phyloP scores from a whole-genome alignment of 2,797 vertebrate genomes.

The Etheostoma nigrum region DNA sequence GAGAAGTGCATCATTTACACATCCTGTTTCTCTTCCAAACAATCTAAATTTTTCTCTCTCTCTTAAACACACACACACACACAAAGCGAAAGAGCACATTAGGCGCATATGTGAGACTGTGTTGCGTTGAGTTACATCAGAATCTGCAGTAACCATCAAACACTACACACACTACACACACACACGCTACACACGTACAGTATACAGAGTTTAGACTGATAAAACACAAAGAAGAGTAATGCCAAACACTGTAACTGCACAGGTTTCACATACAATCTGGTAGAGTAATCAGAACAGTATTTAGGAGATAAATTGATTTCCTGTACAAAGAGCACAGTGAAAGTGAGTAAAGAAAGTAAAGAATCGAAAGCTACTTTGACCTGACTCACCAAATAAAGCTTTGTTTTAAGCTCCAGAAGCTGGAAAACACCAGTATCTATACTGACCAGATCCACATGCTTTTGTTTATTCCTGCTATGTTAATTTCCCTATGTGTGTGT shows the following conservation, averaged over 20 bases:
- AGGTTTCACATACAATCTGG: neutral
- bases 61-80: too few species aligned
- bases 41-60: too few species aligned
- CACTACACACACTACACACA: neutral
- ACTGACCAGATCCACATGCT: neutral
- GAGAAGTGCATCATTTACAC: too few species aligned
- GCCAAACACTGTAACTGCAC: neutral
- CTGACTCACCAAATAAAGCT: neutral
- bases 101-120: conserved; percentile 14
- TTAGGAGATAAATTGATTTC: conserved; percentile 11
- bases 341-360: neutral
- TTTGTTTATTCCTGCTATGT: neutral
- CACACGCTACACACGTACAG: neutral
- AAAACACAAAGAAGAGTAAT: conserved; percentile 7
- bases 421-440: neutral
- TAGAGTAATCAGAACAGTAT: conserved; percentile 18
- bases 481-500: neutral
- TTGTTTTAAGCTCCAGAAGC: neutral
- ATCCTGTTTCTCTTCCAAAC: too few species aligned
- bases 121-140: conserved; percentile 62
- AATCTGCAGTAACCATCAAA: conserved; percentile 44
- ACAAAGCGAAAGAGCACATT: conserved; percentile 5
- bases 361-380: neutral
- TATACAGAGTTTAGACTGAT: neutral
- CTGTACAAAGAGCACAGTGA: neutral